These are phyloP conservation scores for Agapornis canus DNA, from an alignment of 2,797 vertebrate genomes.

Conservation along the genomic window DNA sequence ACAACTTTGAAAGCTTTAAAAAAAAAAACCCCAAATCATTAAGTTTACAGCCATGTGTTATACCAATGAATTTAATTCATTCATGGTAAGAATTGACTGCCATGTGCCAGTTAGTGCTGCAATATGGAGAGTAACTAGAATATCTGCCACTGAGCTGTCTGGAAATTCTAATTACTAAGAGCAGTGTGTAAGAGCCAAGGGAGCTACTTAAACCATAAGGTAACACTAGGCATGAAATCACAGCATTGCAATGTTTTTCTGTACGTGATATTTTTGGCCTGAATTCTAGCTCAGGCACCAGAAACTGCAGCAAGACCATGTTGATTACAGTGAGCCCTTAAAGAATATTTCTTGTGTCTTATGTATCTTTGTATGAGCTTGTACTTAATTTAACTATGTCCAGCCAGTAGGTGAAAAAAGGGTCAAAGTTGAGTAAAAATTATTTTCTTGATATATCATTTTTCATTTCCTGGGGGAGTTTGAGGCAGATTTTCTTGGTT, in stretches of 20 bases:
- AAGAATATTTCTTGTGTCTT: background rate
- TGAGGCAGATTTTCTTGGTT: background rate
- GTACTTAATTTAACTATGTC: background rate
- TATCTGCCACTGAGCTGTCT: constrained; percentile 25
- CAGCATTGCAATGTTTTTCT: constrained; percentile 18
- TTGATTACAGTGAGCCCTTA: background rate
- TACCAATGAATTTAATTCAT: background rate
- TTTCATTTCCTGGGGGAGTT: background rate
- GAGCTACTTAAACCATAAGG: constrained; percentile 43
- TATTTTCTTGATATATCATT: background rate
- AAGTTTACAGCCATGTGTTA: background rate
- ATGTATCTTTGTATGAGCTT: background rate
- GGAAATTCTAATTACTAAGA: constrained; percentile 47
- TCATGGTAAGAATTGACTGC: background rate
- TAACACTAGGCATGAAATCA: constrained; percentile 49
- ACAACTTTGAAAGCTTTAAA: background rate
- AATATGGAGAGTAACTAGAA: background rate
- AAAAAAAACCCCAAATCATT: background rate
- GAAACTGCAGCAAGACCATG: background rate
- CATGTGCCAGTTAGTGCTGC: background rate
- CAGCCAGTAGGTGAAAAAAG: background rate
- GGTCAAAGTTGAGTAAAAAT: background rate
- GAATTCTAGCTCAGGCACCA: background rate
- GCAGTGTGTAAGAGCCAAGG: constrained; percentile 1
- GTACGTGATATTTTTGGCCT: constrained; percentile 30